phyloP scores from a whole-genome alignment of 2,113 vertebrate genomes.

The Pontoporia blainvillei region DNA sequence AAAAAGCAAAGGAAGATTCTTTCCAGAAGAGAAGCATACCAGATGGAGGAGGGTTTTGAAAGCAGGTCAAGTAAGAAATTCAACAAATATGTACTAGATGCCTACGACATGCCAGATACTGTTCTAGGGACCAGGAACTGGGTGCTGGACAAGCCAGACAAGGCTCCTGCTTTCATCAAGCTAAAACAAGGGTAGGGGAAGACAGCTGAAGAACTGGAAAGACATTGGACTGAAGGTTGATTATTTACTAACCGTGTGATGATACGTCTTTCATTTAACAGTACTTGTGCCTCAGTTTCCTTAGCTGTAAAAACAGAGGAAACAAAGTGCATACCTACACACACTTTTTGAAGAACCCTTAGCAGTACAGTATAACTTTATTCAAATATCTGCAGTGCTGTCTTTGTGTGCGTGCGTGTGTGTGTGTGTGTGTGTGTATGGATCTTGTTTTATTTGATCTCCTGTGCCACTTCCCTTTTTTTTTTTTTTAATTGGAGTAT shows the following conservation, averaged over 20 bases:
- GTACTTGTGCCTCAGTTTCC: background rate
- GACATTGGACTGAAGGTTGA: background rate
- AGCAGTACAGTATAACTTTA: background rate
- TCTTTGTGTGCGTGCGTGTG: background rate
- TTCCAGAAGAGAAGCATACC: background rate
- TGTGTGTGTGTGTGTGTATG: too few relatives aligned
- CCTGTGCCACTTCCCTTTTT: too few relatives aligned
- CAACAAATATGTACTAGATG: background rate
- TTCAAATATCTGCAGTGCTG: background rate
- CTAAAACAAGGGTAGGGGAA: background rate
- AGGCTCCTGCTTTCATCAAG: background rate
- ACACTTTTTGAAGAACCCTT: background rate
- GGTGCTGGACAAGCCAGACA: background rate
- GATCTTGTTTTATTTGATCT: too few relatives aligned
- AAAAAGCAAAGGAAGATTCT: background rate
- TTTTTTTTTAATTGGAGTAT: too few relatives aligned
- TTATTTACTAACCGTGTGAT: background rate
- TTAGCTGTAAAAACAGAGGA: background rate
- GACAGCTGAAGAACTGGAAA: background rate
- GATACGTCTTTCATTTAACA: background rate
- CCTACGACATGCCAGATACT: background rate
- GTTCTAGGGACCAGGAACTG: background rate
- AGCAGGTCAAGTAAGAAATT: constrained; percentile 15
- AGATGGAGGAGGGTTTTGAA: background rate
- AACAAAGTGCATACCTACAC: background rate